Conservation (phyloP, 1,140 invertebrate genomes). For the Orchestia grillus region DNA sequence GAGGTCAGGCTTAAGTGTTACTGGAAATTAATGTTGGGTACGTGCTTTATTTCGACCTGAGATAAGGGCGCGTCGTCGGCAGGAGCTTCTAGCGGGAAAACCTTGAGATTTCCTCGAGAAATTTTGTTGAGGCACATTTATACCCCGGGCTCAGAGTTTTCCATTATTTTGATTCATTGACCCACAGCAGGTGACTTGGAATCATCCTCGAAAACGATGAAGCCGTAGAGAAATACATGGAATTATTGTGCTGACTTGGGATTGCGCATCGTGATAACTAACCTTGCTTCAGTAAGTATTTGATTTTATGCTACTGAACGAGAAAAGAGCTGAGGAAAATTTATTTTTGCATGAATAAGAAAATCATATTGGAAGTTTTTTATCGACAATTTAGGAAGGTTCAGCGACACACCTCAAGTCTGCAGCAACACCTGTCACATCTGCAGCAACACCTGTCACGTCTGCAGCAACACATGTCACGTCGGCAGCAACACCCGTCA, state of each 20-base stretch:
- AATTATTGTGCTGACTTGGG: neutral
- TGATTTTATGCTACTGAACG: no score
- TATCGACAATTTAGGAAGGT: no score
- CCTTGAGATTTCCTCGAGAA: constrained; percentile 7
- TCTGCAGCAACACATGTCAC: no score
- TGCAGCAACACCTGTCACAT: no score
- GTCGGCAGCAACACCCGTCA: no score
- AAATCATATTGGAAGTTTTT: no score
- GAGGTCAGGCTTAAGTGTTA: constrained; percentile 43
- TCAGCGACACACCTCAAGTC: no score
- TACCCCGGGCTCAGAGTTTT: neutral
- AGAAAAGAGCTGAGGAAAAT: no score
- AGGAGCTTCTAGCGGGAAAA: neutral
- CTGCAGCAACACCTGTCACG: no score
- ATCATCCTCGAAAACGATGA: neutral
- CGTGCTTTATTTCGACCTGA: constrained; percentile 15
- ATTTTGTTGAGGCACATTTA: neutral
- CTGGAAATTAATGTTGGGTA: constrained; percentile 44
- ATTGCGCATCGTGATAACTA: no score
- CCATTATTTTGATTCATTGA: constrained; percentile 14
- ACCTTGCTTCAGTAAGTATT: no score
- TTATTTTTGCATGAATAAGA: no score
- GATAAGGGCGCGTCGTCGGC: neutral
- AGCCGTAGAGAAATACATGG: neutral
- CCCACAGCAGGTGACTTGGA: neutral